Percentiles rank a stretch among this genome's conserved stretches.
phyloP scores from a whole-genome alignment of 1,140 invertebrate genomes.

The Brachionus koreanus region DNA sequence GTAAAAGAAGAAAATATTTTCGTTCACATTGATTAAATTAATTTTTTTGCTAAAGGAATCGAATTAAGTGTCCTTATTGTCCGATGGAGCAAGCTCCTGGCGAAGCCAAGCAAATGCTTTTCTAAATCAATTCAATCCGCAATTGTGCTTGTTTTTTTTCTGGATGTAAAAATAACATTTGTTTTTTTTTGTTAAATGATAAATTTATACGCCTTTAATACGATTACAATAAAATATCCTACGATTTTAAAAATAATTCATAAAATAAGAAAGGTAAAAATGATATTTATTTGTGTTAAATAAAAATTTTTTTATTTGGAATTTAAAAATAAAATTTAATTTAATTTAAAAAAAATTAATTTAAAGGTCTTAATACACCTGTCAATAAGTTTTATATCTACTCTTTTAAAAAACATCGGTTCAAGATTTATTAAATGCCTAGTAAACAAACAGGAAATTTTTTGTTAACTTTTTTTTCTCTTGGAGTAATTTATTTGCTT shows the following conservation, averaged over 20 bases:
- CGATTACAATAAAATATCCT: background rate
- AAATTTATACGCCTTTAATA: background rate
- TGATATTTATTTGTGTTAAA: constrained; percentile 15
- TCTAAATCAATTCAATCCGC: background rate
- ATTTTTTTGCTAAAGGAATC: background rate
- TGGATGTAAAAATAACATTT: background rate
- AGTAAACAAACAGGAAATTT: background rate
- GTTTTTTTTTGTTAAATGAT: constrained; percentile 8
- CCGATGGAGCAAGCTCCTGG: constrained; percentile 22
- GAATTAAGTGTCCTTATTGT: constrained; percentile 45
- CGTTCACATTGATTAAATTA: background rate
- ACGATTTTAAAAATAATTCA: background rate
- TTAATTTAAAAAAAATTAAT: background rate
- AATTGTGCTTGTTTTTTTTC: background rate
- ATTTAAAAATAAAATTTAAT: background rate
- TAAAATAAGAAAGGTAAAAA: background rate
- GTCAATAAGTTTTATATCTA: background rate
- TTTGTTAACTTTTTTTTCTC: background rate
- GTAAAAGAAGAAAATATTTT: background rate
- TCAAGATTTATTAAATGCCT: background rate
- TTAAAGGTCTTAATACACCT: background rate
- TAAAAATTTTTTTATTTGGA: constrained; percentile 15
- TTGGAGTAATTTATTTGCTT: background rate
- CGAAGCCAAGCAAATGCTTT: constrained; percentile 40
- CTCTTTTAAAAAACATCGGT: background rate